phyloP scores from a whole-genome alignment of 2,113 vertebrate species.

The Halcyon senegalensis region DNA sequence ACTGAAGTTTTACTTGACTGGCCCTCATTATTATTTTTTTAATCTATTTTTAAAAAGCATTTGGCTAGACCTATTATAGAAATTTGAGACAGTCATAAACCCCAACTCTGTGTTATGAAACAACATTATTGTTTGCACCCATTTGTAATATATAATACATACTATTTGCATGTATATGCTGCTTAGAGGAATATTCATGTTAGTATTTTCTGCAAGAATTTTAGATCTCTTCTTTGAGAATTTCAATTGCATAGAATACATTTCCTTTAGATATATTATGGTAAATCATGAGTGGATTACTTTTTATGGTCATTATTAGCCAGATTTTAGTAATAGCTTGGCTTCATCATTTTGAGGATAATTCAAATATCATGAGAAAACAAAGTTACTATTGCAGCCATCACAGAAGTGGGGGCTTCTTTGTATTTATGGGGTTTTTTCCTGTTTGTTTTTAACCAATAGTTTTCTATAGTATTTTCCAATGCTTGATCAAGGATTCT shows the following conservation, averaged over 20 bases:
- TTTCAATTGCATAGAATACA: not conserved
- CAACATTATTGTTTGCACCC: not conserved
- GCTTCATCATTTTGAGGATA: not conserved
- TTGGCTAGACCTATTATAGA: not conserved
- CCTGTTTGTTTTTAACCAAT: not conserved
- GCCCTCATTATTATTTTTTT: not conserved
- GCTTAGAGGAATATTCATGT: not conserved
- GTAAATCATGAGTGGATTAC: not conserved
- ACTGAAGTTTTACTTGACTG: not conserved
- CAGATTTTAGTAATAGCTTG: not conserved
- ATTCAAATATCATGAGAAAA: not conserved
- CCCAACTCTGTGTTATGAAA: not conserved
- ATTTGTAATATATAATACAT: not conserved
- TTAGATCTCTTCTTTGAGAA: not conserved
- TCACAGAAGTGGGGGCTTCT: not conserved
- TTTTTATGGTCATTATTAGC: not conserved
- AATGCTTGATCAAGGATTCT: not conserved
- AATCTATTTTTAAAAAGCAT: not conserved
- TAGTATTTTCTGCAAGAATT: not conserved
- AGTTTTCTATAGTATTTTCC: not conserved
- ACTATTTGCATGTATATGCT: not conserved
- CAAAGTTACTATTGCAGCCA: accelerated
- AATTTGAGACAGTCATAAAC: not conserved
- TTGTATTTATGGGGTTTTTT: not conserved
- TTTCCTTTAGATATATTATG: not conserved